phyloP scores from a whole-genome alignment of 2,113 vertebrate genomes.

The Isichthys henryi region DNA sequence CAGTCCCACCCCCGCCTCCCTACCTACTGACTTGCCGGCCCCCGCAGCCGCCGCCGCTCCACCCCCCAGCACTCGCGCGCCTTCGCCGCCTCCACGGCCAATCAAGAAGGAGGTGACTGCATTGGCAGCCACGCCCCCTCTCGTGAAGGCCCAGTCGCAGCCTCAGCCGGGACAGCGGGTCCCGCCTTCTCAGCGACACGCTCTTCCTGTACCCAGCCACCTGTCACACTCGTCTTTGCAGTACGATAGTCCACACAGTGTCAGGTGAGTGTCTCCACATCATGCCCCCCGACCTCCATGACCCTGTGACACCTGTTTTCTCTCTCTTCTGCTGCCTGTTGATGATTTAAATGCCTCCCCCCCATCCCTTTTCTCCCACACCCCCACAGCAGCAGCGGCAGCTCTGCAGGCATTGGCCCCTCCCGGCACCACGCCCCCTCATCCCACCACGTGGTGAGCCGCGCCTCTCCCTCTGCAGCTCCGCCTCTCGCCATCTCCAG shows the following conservation, averaged over 20 bases:
- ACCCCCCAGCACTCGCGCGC: conserved; percentile 25
- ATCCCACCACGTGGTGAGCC: conserved; percentile 52
- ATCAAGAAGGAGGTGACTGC: conserved; percentile 62
- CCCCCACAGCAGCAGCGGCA: conserved; percentile 47
- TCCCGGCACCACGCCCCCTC: conserved; percentile 53
- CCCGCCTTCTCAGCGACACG: conserved; percentile 50
- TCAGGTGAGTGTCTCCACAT: not conserved
- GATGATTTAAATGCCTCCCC: not conserved
- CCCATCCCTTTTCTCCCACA: not conserved
- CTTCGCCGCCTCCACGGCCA: conserved; percentile 49
- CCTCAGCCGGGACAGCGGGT: conserved; percentile 52
- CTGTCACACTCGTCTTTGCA: not conserved
- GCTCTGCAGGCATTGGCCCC: conserved; percentile 61
- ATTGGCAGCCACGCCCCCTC: conserved; percentile 53
- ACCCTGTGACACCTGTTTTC: not conserved
- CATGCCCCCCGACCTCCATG: not conserved
- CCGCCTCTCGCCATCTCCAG: conserved; percentile 47
- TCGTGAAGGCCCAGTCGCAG: conserved; percentile 46
- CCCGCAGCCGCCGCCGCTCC: conserved; percentile 39
- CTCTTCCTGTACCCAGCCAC: not conserved
- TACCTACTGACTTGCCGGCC: not conserved
- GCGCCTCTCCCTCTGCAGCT: conserved; percentile 50
- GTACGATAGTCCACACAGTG: conserved; percentile 4
- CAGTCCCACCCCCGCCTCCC: conserved; percentile 51
- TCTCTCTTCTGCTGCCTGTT: not conserved